Percentiles rank a stretch among this genome's conserved stretches.
phyloP scores from a whole-genome alignment of 2,888 invertebrate genomes.

The Pasiphila rectangulata region DNA sequence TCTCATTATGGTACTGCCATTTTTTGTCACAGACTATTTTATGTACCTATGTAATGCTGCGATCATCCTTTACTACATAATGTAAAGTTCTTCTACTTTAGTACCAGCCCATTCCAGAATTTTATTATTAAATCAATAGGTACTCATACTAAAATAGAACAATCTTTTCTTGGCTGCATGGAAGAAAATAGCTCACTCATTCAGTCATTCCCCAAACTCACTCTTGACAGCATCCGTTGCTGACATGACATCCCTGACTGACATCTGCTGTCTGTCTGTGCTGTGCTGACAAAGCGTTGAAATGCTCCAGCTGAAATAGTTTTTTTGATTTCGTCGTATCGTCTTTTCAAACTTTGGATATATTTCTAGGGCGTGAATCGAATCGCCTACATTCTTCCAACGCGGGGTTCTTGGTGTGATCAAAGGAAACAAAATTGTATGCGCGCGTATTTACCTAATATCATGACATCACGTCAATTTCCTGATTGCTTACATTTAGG shows the following conservation, averaged over 20 bases:
- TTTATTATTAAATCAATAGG: no score
- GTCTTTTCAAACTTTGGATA: neutral
- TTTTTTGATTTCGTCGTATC: neutral
- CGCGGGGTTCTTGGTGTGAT: neutral
- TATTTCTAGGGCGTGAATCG: neutral
- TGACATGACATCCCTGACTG: neutral
- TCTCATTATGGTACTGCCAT: no score
- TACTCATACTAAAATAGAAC: no score
- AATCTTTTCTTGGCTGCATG: no score
- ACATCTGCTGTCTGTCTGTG: neutral
- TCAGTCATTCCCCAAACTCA: no score
- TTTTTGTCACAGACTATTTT: no score
- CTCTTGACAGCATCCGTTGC: neutral
- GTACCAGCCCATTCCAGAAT: no score
- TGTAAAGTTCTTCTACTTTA: no score
- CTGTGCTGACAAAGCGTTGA: constrained; percentile 16
- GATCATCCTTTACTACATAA: no score
- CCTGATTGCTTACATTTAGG: constrained; percentile 15
- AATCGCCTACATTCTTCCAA: neutral
- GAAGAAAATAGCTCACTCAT: no score
- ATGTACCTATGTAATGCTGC: no score
- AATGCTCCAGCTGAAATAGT: neutral
- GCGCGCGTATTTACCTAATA: constrained; percentile 2
- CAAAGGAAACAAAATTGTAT: constrained; percentile 2
- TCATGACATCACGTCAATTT: constrained; percentile 24